A percentile compares a stretch with the other conserved stretches of the same genome.
phyloP scores from a whole-genome alignment of 2,888 invertebrate species.

The Polymixis flavicincta region DNA sequence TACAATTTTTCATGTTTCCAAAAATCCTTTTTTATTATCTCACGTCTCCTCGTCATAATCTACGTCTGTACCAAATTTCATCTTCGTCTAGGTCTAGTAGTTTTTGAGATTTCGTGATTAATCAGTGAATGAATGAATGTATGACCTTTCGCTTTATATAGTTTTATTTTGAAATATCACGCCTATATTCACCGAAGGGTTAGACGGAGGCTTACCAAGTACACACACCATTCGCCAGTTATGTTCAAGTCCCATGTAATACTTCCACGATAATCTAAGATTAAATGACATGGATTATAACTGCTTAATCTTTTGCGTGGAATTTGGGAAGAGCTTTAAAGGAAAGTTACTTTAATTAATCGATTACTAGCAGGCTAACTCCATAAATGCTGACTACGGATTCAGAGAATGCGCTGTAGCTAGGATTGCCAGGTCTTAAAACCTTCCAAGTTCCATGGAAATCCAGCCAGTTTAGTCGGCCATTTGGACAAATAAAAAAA shows the following conservation, averaged over 20 bases:
- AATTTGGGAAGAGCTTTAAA: conserved; percentile 8
- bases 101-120: too few relatives aligned
- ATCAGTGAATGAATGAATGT: too few relatives aligned
- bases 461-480: too few relatives aligned
- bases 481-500: too few relatives aligned
- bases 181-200: background rate
- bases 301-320: conserved; percentile 5
- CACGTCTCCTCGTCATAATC: too few relatives aligned
- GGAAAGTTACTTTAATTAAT: background rate
- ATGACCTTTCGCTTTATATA: too few relatives aligned
- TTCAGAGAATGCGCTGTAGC: background rate
- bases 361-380: background rate
- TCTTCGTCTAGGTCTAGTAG: too few relatives aligned
- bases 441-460: too few relatives aligned
- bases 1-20: too few relatives aligned
- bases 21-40: too few relatives aligned
- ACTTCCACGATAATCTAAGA: background rate
- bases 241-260: background rate
- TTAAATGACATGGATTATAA: conserved; percentile 4
- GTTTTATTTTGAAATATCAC: background rate
- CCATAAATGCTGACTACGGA: background rate
- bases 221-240: background rate
- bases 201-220: background rate
- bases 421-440: too few relatives aligned
- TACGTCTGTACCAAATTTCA: too few relatives aligned